phyloP scores from a whole-genome alignment of 2,888 invertebrate species.

The Perithous albicinctus region DNA sequence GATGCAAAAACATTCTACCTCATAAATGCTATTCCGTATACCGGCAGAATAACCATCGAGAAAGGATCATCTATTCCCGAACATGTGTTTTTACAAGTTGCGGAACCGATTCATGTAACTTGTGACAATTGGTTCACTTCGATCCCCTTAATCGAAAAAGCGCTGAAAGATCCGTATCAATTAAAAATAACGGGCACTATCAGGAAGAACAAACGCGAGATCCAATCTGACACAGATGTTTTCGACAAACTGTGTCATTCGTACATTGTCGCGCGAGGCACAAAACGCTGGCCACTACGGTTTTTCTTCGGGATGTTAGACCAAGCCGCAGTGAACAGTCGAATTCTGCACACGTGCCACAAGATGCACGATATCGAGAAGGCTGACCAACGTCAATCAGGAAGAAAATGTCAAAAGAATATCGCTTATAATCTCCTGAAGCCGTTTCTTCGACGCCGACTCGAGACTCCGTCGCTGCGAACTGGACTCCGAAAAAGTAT shows the following conservation, averaged over 20 bases:
- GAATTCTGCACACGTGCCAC: slow-evolving; percentile 37
- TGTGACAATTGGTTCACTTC: slow-evolving; percentile 60
- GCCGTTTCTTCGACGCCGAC: too few relatives aligned
- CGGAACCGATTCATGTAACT: too few relatives aligned
- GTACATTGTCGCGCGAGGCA: slow-evolving; percentile 5
- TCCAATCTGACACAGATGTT: slow-evolving; percentile 42
- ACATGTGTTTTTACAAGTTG: too few relatives aligned
- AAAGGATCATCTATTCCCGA: neutral
- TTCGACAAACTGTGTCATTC: neutral
- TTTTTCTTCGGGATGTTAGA: slow-evolving; percentile 69
- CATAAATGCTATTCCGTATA: slow-evolving; percentile 43
- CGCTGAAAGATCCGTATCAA: slow-evolving; percentile 27
- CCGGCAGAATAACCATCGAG: slow-evolving; percentile 17
- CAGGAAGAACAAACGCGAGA: slow-evolving; percentile 50
- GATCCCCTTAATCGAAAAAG: slow-evolving; percentile 26
- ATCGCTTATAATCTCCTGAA: too few relatives aligned
- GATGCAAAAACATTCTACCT: slow-evolving; percentile 42
- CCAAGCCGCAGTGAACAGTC: slow-evolving; percentile 60
- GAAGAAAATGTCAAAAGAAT: neutral
- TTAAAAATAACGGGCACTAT: slow-evolving; percentile 50
- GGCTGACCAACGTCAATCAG: neutral
- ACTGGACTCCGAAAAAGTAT: too few relatives aligned
- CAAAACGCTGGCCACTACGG: slow-evolving; percentile 66
- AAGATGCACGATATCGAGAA: neutral
- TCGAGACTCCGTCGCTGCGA: too few relatives aligned